These are phyloP conservation scores for Archips crataeganus DNA, from an alignment of 2,888 invertebrate species.

Conservation along the genomic window DNA sequence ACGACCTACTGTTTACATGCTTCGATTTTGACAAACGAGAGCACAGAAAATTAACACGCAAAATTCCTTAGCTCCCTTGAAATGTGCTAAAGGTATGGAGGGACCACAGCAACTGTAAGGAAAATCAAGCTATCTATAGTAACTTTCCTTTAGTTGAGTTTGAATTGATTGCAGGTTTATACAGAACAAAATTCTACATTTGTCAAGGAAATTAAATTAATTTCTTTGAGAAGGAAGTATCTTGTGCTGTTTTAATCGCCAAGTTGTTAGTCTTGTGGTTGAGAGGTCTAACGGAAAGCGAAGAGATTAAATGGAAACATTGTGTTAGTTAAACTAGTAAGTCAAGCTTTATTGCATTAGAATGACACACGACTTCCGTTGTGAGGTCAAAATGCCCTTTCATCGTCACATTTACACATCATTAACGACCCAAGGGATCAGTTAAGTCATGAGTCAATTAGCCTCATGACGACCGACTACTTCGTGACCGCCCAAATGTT, in stretches of 20 bases:
- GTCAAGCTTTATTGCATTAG: background rate
- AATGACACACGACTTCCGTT: constrained; percentile 17
- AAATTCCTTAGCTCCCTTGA: background rate
- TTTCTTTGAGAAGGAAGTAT: background rate
- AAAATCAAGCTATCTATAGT: background rate
- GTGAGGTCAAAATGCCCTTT: constrained; percentile 37
- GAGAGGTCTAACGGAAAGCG: background rate
- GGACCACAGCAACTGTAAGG: background rate
- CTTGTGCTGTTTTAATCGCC: constrained; percentile 4
- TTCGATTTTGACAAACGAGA: background rate
- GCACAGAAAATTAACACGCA: background rate
- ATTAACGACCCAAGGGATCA: constrained; percentile 70
- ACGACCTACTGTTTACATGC: constrained; percentile 4
- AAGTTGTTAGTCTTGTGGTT: background rate
- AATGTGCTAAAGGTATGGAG: background rate
- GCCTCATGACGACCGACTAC: constrained; percentile 53
- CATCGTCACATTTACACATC: constrained; percentile 64
- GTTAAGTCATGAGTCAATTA: constrained; percentile 70
- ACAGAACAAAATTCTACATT: background rate
- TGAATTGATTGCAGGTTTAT: background rate
- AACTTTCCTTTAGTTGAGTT: no score
- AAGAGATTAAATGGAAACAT: background rate
- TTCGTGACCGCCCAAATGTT: constrained; percentile 22
- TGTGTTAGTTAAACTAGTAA: background rate
- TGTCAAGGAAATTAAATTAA: background rate